These are phyloP conservation scores for Drosophila atroscutellata DNA, from an alignment of 2,888 invertebrate genomes.

Conservation along the genomic window DNA sequence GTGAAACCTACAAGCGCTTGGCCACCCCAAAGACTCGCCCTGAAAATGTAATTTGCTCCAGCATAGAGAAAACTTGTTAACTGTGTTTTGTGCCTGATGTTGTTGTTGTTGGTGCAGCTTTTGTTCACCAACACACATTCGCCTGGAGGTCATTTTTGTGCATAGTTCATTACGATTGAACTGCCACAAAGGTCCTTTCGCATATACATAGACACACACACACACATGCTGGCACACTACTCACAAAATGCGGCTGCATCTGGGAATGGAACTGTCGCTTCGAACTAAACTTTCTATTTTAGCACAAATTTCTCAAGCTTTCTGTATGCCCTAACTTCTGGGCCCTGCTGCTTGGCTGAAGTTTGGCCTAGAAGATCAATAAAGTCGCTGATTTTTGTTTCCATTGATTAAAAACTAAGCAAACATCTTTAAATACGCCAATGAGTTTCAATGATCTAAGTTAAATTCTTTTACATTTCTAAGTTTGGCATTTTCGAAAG, in stretches of 20 bases:
- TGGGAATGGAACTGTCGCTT: constrained; percentile 34
- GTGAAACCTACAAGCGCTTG: constrained; percentile 50
- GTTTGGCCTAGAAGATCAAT: background rate
- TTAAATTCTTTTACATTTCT: background rate
- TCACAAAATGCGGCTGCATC: constrained; percentile 17
- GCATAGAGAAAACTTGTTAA: constrained; percentile 63
- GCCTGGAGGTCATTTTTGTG: constrained; percentile 76
- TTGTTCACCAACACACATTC: constrained; percentile 59
- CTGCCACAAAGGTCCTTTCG: constrained; percentile 71
- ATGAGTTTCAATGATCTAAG: background rate
- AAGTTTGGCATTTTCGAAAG: background rate
- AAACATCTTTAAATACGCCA: background rate
- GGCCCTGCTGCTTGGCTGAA: background rate
- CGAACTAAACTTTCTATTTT: constrained; percentile 49
- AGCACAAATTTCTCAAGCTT: constrained; percentile 23
- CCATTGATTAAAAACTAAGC: background rate
- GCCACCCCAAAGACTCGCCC: constrained; percentile 59
- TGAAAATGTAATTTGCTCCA: constrained; percentile 71
- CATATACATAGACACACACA: constrained; percentile 25
- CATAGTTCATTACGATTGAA: constrained; percentile 79
- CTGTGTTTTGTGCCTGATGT: constrained; percentile 38
- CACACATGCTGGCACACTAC: constrained; percentile 4
- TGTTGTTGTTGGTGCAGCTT: constrained; percentile 39
- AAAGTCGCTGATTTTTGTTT: background rate
- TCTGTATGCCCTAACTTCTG: constrained; percentile 27